Evolutionary conservation across 1,140 invertebrate species (phyloP), one percentile per base, ranked within the genome.

Genomic region (Cyrtorhinus lividipennis): DNA sequence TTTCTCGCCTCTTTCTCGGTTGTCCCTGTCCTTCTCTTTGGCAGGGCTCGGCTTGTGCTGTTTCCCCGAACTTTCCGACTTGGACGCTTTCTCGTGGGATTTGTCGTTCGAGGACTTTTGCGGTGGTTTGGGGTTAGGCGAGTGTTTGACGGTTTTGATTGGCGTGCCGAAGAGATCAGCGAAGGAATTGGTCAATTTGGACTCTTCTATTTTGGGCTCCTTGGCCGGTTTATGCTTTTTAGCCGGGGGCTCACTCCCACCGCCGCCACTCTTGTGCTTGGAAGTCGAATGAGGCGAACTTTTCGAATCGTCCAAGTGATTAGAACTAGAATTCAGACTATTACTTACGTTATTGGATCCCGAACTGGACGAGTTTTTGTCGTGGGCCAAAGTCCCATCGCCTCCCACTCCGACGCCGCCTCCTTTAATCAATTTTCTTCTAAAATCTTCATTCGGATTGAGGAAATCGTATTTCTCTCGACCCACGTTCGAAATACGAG

Each of bases 381-480:
- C 62, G 15, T 53, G 59, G n/a, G 24, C 15, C 61, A 18, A 15
- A n/a, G 57, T 27, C 24, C 38, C 27, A n/a, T 44, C 23, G 27
- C n/a, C 26, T 10, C 13, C 56, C 30, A 59, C n/a, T 64, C 56
- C 27, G 25, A 57, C 79, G 76, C 87, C 93, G 65, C 93, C 92
- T 63, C 88, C 91, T 77, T 86, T 90, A 18, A 97, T 74, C 15
- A 97, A 75, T 70, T 91, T 92, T 61, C 83, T 81, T 62, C 82
- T 81, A 73, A 97, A 95, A 38, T 97, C 93, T 67, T 93, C 90
- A 56, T 83, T 84, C 20, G 91, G 90, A 72, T 86, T 88, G 69
- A 80, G 77, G 72, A 95, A 91, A 22, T 84, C 79, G 68, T 95
- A 83, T 69, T 84, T 88, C 69, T 95, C 87, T 66, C 75, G 75